phyloP scores from a whole-genome alignment of 2,113 vertebrate genomes.

The Brachyistius frenatus region DNA sequence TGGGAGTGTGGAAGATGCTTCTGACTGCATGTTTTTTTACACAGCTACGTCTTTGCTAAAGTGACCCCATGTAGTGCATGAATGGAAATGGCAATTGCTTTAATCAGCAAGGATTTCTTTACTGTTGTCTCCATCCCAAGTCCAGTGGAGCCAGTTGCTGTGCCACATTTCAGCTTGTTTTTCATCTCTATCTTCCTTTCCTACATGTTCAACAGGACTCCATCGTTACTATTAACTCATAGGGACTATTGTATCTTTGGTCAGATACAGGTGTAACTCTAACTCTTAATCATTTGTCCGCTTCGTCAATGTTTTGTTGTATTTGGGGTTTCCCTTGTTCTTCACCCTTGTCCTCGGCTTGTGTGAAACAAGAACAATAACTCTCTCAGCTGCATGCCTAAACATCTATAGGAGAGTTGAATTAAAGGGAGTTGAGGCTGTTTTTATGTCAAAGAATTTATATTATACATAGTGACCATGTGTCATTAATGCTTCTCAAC shows the following conservation, averaged over 20 bases:
- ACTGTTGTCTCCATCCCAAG: conserved; percentile 68
- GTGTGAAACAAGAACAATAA: conserved; percentile 54
- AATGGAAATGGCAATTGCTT: conserved; percentile 59
- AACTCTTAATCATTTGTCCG: conserved; percentile 42
- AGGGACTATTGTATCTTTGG: conserved; percentile 34
- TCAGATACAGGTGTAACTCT: conserved; percentile 29
- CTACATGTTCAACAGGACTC: conserved; percentile 64
- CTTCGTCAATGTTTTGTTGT: conserved; percentile 40
- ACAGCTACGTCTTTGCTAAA: conserved; percentile 53
- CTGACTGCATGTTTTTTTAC: conserved; percentile 46
- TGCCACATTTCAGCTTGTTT: conserved; percentile 66
- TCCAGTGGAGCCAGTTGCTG: conserved; percentile 58
- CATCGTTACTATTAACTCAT: conserved; percentile 48
- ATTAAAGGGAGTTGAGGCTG: conserved; percentile 4
- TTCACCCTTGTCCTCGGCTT: conserved; percentile 40
- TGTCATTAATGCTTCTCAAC: too few relatives aligned
- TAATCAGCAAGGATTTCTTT: conserved; percentile 59
- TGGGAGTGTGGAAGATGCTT: conserved; percentile 48
- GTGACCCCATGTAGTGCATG: conserved; percentile 63
- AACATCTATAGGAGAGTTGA: conserved; percentile 23
- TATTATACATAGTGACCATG: neutral
- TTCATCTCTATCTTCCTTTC: conserved; percentile 60
- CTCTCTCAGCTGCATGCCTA: conserved; percentile 38
- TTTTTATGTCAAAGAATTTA: conserved; percentile 19
- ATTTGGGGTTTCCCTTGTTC: conserved; percentile 35